Percentiles rank a stretch among this genome's conserved stretches.
Conservation (phyloP, 2,888 invertebrate genomes). For the Epicampocera succincta region DNA sequence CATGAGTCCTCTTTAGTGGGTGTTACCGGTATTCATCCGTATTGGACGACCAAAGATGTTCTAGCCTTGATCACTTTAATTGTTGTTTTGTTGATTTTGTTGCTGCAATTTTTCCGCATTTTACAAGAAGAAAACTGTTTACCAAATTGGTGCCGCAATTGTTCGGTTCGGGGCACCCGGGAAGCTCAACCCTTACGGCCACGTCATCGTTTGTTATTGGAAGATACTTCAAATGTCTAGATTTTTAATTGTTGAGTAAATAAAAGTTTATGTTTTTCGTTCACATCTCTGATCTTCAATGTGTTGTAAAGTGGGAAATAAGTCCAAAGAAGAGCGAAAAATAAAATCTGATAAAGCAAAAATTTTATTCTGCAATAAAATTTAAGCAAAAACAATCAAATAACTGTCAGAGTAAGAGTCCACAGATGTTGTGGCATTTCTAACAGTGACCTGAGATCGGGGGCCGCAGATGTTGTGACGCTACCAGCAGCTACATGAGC, state of each 20-base stretch:
- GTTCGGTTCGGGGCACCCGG: slow-evolving; percentile 23
- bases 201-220: slow-evolving; percentile 70
- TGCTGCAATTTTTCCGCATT: slow-evolving; percentile 76
- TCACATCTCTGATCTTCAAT: not conserved
- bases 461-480: too few relatives aligned
- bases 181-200: slow-evolving; percentile 48
- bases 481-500: too few relatives aligned
- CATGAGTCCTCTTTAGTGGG: slow-evolving; percentile 25
- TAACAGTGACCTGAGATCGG: too few relatives aligned
- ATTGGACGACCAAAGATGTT: slow-evolving; percentile 77
- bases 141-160: slow-evolving; percentile 61
- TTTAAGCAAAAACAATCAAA: too few relatives aligned
- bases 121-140: slow-evolving; percentile 77
- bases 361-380: too few relatives aligned
- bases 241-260: not conserved
- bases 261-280: not conserved
- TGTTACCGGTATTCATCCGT: slow-evolving; percentile 76
- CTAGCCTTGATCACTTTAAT: slow-evolving; percentile 76
- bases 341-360: too few relatives aligned
- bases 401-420: too few relatives aligned
- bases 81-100: slow-evolving; percentile 76
- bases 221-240: slow-evolving; percentile 77
- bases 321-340: too few relatives aligned
- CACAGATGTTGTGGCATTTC: too few relatives aligned
- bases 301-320: not conserved